Evolutionary conservation across 1,140 invertebrate genomes (phyloP).

Genomic region (Streblospio benedicti): DNA sequence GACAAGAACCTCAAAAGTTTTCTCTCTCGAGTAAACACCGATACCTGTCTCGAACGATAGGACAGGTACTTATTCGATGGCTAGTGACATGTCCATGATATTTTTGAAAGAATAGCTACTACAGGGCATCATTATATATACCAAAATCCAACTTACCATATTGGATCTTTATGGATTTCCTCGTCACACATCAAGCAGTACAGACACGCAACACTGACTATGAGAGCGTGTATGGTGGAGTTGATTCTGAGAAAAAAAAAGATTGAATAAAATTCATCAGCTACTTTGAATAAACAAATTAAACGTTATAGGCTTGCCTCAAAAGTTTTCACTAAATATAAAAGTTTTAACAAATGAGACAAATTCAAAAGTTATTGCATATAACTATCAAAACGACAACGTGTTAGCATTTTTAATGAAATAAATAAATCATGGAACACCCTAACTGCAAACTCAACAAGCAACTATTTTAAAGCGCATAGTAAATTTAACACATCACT

Average conservation of each 20-base stretch:
- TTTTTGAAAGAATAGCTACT: too few relatives aligned
- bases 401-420: constrained; percentile 2
- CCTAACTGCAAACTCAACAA: too few relatives aligned
- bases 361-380: not conserved
- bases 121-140: not conserved
- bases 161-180: constrained; percentile 30
- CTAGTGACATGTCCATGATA: not conserved
- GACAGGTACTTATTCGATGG: not conserved
- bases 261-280: not conserved
- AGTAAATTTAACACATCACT: too few relatives aligned
- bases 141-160: constrained; percentile 27
- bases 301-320: not conserved
- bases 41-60: too few relatives aligned
- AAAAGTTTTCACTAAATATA: not conserved
- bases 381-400: not conserved
- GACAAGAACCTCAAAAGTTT: too few relatives aligned
- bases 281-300: not conserved
- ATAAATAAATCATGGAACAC: too few relatives aligned
- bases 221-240: constrained; percentile 33
- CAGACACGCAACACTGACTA: constrained; percentile 36
- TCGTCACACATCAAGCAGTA: constrained; percentile 36
- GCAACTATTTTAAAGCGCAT: too few relatives aligned
- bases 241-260: constrained; percentile 27
- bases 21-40: too few relatives aligned
- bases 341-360: not conserved